Percentiles rank a stretch among this genome's conserved stretches.
Conservation (phyloP, 2,113 vertebrate genomes). For the Suncus etruscus region DNA sequence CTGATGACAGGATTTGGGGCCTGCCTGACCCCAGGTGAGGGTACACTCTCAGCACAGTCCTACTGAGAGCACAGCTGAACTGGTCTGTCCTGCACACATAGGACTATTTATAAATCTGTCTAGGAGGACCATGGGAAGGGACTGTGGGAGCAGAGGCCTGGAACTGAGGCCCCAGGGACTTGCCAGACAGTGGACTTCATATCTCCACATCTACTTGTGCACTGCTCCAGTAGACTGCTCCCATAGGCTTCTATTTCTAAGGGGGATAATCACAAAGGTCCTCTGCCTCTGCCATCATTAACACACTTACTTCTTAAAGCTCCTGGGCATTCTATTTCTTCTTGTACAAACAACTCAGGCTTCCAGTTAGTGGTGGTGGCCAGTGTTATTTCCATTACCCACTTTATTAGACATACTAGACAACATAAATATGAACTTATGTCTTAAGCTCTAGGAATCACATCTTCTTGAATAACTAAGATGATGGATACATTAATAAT, state of each 20-base stretch:
- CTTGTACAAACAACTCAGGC: not conserved
- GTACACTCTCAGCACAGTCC: not conserved
- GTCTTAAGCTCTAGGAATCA: not conserved
- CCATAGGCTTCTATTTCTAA: not conserved
- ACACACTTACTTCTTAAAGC: not conserved
- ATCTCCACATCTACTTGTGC: not conserved
- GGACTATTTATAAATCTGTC: slow-evolving; percentile 50
- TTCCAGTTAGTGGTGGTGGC: not conserved
- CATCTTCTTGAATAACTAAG: not conserved
- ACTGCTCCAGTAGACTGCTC: not conserved
- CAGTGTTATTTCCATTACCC: not conserved
- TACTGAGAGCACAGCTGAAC: not conserved
- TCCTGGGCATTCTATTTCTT: not conserved
- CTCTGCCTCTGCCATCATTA: not conserved
- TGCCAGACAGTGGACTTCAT: not conserved
- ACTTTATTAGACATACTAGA: not conserved
- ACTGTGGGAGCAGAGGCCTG: not conserved
- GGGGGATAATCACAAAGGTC: not conserved
- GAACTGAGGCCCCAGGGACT: not conserved
- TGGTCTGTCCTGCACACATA: not conserved
- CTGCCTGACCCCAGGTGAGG: not conserved
- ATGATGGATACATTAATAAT: not conserved
- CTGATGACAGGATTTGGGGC: not conserved
- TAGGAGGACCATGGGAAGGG: slow-evolving; percentile 21
- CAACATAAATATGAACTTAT: not conserved